Percentiles rank a stretch among this genome's conserved stretches.
These are phyloP conservation scores for Callithrix jacchus DNA, from an alignment of 2,113 vertebrate genomes.

Conservation along the genomic window DNA sequence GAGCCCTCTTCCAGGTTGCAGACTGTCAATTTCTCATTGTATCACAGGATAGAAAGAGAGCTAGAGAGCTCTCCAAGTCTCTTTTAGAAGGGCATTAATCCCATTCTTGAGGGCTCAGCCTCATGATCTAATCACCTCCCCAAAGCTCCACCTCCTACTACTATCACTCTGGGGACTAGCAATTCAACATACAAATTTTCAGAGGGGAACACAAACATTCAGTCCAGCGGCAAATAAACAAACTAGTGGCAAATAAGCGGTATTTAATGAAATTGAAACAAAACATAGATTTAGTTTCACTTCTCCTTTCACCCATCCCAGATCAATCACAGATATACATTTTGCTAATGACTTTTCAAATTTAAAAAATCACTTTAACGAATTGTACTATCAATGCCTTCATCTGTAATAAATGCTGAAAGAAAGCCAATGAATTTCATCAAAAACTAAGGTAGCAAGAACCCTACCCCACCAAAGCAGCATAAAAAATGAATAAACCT, in stretches of 20 bases:
- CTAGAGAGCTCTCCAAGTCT: neutral
- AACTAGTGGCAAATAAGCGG: neutral
- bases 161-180: neutral
- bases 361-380: neutral
- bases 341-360: neutral
- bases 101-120: neutral
- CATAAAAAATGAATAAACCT: neutral
- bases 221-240: neutral
- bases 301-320: neutral
- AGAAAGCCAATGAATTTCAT: neutral
- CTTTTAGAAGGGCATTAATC: neutral
- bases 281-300: conserved; percentile 10
- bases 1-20: no score
- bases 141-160: neutral
- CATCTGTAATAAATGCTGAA: neutral
- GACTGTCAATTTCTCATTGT: neutral
- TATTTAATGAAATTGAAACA: neutral
- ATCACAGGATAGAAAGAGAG: neutral
- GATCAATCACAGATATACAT: neutral
- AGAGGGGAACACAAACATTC: neutral
- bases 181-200: neutral
- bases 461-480: neutral
- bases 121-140: neutral
- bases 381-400: neutral
- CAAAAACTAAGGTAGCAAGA: neutral